phyloP scores from a whole-genome alignment of 2,888 invertebrate species.

The Drosophila subquinaria region DNA sequence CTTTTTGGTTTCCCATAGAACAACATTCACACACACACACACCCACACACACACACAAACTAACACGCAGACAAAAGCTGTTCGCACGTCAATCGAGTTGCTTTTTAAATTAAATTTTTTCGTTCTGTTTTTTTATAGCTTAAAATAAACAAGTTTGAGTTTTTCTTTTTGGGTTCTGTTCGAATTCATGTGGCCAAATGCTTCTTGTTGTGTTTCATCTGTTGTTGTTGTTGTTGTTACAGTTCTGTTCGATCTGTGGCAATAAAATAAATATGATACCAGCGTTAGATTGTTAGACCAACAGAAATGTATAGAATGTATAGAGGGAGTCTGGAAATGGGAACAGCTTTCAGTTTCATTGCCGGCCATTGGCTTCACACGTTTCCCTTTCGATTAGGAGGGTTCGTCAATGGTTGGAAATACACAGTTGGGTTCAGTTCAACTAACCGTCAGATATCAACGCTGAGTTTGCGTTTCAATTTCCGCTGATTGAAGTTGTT shows the following conservation, averaged over 20 bases:
- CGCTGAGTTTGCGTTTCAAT: conserved; percentile 67
- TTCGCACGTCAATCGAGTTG: conserved; percentile 71
- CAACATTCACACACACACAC: conserved; percentile 16
- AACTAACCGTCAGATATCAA: conserved; percentile 8
- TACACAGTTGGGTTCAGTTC: conserved; percentile 1
- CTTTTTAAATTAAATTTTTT: conserved; percentile 72
- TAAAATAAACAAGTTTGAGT: conserved; percentile 60
- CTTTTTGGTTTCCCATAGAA: conserved; percentile 55
- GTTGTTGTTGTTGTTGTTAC: conserved; percentile 11
- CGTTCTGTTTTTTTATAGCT: conserved; percentile 30
- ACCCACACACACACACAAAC: conserved; percentile 5
- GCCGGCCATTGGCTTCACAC: conserved; percentile 42
- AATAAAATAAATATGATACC: conserved; percentile 65
- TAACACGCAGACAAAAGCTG: conserved; percentile 11
- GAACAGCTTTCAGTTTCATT: conserved; percentile 50
- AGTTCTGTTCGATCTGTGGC: conserved; percentile 28
- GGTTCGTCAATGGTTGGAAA: conserved; percentile 1
- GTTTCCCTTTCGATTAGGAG: conserved; percentile 50
- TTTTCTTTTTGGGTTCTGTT: conserved; percentile 12
- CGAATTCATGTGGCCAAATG: conserved; percentile 36
- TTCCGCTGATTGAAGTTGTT: conserved; percentile 76
- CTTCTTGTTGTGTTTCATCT: conserved; percentile 5
- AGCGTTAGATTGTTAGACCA: conserved; percentile 48
- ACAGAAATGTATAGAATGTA: conserved; percentile 20
- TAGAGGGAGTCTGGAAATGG: conserved; percentile 9